Evolutionary conservation across 2,113 vertebrate genomes (phyloP), one percentile per base, ranked within the genome.

Genomic region (Phocoena phocoena): DNA sequence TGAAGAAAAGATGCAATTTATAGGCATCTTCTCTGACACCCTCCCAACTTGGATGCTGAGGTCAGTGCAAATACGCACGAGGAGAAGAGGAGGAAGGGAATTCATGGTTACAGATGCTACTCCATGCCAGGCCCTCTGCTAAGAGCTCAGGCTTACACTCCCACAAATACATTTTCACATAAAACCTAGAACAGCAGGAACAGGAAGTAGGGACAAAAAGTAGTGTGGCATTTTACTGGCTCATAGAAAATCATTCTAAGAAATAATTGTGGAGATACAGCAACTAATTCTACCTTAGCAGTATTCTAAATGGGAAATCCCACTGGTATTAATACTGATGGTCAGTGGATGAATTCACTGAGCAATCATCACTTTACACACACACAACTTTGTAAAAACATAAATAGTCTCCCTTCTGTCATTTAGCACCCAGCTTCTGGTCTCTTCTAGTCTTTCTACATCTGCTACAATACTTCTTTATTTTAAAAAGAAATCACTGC

Each of bases 161-260:
- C 88, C 76, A 95, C 58, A 1, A 21, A 36, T 3, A 41, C 28
- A n/a, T 84, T 96, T 94, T 91, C 77, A 85, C 62, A 88, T 79
- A 88, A 94, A 96, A 65, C 85, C 67, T 21, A 63, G 8, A 88
- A 74, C 85, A 38, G 93, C 73, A 23, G 21, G 67, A 91, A 91
- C 8, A 44, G 67, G 93, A 97, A 95, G 93, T 31, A 92, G 55
- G 58, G 79, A 65, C 5, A 53, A 71, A 93, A 95, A 88, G 62
- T 5, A 58, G 60, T 20, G 8, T 1, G 28, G 76, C 47, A 88
- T 86, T 94, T 93, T n/a, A 68, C 86, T 38, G 53, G 88, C 47
- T 93, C 90, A 73, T 44, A 91, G 62, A 85, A 97, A 95, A 67
- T 31, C 88, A 74, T 90, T 88, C 90, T 58, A 94, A 97, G 88